Base-by-base conservation (phyloP, 2,797 vertebrate species). In the Xenentodon cancila region DNA sequence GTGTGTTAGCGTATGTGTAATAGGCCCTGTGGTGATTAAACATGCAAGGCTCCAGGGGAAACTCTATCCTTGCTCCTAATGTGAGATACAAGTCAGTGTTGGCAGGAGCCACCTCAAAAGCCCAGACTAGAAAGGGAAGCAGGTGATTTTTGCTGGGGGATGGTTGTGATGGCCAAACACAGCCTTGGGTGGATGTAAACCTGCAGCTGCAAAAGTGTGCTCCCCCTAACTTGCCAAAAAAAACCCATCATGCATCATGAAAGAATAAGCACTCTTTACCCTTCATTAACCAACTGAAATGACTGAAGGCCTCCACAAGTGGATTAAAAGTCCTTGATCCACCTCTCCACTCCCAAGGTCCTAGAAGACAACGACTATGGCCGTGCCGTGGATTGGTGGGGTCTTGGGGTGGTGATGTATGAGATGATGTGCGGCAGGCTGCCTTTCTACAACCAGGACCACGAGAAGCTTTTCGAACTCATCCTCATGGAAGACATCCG, bases 391-490 rank as follows among this genome's bases (percentile, higher is more conserved):
- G 97, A 98, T 92, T 99, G 97, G 96, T 98, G 97, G 97, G 97
- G 97, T 55, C 93, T 98, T 62, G 97, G 97, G 20, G 96, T 98
- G 68, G 96, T 98, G 77, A 98, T 98, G 97, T 99, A 99, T 5
- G 97, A 98, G 92, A 98, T 98, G 97, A 94, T 98, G 96, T 99
- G 97, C 4, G 97, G 97, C 57, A 92, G 97, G 7, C 95, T 97
- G 75, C 96, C 97, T 51, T 98, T 98, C 92, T 98, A 98, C 92
- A 98, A 97, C 86, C 96, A 98, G 89, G 97, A 99, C 92, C 97
- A 98, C 0, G 97, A 99, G 93, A 98, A 97, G 84, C 93, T 99
- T 71, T 98, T 99, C 9, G 97, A 98, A 85, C 96, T 98, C 71
- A 98, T 98, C 84, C 96, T 98, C 48, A 96, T 97, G 96, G 97